phyloP scores from a whole-genome alignment of 2,888 invertebrate species.

The Erebia epiphron region DNA sequence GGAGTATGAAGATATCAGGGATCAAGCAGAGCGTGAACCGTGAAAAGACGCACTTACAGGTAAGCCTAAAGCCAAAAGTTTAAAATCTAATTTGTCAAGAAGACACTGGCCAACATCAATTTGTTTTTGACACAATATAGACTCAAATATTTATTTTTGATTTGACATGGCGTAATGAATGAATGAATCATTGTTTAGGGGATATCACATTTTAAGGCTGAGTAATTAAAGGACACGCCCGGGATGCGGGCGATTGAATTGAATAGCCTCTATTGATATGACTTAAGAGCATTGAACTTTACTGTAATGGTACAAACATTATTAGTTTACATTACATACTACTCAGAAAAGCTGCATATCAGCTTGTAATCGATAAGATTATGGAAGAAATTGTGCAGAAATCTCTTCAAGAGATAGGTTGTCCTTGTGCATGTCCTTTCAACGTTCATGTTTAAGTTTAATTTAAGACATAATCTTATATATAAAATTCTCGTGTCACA shows the following conservation, averaged over 20 bases:
- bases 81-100: conserved; percentile 1
- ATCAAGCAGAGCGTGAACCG: conserved; percentile 75
- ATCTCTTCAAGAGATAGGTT: too few relatives aligned
- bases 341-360: conserved; percentile 14
- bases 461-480: too few relatives aligned
- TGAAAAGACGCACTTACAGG: conserved; percentile 52
- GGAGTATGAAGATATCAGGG: conserved; percentile 64
- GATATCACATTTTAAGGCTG: conserved; percentile 41
- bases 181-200: conserved; percentile 14
- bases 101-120: background rate
- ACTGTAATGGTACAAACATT: conserved; percentile 39
- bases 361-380: background rate
- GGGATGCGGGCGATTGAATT: conserved; percentile 62
- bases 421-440: too few relatives aligned
- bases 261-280: conserved; percentile 60
- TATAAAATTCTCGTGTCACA: too few relatives aligned
- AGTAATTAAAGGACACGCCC: conserved; percentile 56
- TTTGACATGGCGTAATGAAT: conserved; percentile 1
- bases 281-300: conserved; percentile 49
- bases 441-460: too few relatives aligned
- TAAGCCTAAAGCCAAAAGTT: conserved; percentile 33
- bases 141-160: background rate
- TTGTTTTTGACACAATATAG: too few relatives aligned
- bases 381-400: background rate
- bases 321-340: conserved; percentile 12